Evolutionary conservation across 1,140 invertebrate species (phyloP).

Genomic region (Pseudomyrmex cubaensis): DNA sequence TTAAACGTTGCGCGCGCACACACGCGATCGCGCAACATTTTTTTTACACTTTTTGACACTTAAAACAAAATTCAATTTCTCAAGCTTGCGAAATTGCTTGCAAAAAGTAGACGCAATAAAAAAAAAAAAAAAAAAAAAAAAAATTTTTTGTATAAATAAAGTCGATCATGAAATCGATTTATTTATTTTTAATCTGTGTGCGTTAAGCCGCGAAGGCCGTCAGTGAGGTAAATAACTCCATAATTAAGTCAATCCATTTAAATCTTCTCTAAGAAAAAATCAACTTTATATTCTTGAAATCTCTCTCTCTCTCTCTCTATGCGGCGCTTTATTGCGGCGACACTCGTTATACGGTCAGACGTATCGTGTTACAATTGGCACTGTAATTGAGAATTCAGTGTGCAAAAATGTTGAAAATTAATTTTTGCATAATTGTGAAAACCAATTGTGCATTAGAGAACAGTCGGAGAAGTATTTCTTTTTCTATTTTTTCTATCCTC

Average conservation of each 20-base stretch:
- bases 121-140: not conserved
- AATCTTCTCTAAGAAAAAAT: constrained; percentile 34
- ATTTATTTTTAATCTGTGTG: constrained; percentile 51
- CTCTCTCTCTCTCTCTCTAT: too few relatives aligned
- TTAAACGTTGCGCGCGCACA: too few relatives aligned
- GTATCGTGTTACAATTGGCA: not conserved
- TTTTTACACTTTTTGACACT: not conserved
- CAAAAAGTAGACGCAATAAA: not conserved
- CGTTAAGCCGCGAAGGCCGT: constrained; percentile 55
- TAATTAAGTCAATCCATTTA: constrained; percentile 56
- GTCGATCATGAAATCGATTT: constrained; percentile 59
- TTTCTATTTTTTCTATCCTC: not conserved
- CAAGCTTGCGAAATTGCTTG: not conserved
- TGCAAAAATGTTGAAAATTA: not conserved
- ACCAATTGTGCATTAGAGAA: not conserved
- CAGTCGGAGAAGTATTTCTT: not conserved
- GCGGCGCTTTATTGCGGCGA: not conserved
- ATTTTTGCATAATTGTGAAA: not conserved
- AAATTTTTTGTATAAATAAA: constrained; percentile 56
- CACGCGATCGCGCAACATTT: not conserved
- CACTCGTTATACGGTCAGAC: not conserved
- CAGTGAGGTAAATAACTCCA: constrained; percentile 59
- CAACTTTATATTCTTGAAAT: constrained; percentile 13
- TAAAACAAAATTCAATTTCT: not conserved
- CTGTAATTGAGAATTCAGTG: not conserved